phyloP scores from a whole-genome alignment of 2,797 vertebrate species.

The Brachyalestes nurse region DNA sequence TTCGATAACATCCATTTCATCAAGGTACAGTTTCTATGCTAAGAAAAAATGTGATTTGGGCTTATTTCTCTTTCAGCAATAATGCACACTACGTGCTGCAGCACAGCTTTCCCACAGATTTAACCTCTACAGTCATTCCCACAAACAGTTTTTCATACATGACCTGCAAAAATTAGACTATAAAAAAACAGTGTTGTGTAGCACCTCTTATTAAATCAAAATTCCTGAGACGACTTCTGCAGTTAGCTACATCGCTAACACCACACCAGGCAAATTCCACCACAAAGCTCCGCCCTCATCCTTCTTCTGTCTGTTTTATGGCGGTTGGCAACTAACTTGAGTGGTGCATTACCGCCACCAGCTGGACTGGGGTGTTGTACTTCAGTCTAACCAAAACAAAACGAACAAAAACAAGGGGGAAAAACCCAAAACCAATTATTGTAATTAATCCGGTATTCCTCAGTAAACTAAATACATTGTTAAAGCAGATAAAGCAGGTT shows the following conservation, averaged over 20 bases:
- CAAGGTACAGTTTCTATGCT: too few relatives aligned
- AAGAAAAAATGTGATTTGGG: neutral
- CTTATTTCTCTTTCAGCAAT: neutral
- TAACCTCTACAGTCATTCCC: neutral
- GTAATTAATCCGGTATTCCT: too few relatives aligned
- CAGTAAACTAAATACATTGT: too few relatives aligned
- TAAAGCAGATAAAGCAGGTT: too few relatives aligned
- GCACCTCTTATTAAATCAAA: neutral
- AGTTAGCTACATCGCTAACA: neutral
- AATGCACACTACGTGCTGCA: neutral
- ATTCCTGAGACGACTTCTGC: neutral
- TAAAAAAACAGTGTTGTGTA: neutral
- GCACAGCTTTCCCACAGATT: neutral
- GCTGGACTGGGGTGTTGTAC: too few relatives aligned
- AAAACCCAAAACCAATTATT: too few relatives aligned
- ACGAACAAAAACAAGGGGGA: too few relatives aligned
- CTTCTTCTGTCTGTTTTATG: neutral
- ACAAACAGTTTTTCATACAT: neutral
- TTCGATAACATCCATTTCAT: constrained; percentile 67
- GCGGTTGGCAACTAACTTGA: too few relatives aligned
- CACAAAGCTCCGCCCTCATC: neutral
- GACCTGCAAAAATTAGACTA: neutral
- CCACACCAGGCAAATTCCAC: neutral
- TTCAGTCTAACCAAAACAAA: too few relatives aligned
- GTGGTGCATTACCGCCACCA: too few relatives aligned